These are phyloP conservation scores for Myiagra hebetior DNA, from an alignment of 2,113 vertebrate genomes.

Conservation along the genomic window DNA sequence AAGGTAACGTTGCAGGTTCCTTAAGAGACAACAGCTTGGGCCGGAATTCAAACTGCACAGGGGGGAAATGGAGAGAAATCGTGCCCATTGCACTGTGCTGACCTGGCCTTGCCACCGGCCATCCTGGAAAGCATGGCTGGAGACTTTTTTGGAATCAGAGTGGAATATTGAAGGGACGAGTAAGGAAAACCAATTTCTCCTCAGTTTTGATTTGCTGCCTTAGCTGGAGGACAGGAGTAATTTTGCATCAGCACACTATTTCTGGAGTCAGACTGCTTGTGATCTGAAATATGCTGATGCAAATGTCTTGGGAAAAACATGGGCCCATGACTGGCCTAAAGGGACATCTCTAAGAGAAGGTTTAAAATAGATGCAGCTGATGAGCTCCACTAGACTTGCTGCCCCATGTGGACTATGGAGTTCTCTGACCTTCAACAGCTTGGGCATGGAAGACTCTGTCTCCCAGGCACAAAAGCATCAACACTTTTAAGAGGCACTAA, in stretches of 20 bases:
- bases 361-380: slow-evolving; percentile 24
- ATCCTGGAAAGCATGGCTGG: background rate
- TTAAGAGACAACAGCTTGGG: background rate
- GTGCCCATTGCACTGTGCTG: background rate
- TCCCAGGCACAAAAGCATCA: background rate
- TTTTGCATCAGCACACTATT: background rate
- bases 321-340: background rate
- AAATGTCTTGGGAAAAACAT: background rate
- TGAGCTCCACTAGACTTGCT: background rate
- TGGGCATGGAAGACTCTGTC: background rate
- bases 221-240: background rate
- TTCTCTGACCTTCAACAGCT: background rate
- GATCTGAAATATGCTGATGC: background rate
- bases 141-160: background rate
- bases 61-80: background rate
- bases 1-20: background rate
- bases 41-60: background rate
- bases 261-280: background rate
- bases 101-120: background rate
- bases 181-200: background rate
- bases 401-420: fast-evolving
- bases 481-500: background rate
- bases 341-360: background rate
- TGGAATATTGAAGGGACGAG: background rate
- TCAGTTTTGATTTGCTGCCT: background rate